Evolutionary conservation across 2,888 invertebrate species (phyloP), one percentile per base, ranked within the genome.

Genomic region (Zele albiditarsus): DNA sequence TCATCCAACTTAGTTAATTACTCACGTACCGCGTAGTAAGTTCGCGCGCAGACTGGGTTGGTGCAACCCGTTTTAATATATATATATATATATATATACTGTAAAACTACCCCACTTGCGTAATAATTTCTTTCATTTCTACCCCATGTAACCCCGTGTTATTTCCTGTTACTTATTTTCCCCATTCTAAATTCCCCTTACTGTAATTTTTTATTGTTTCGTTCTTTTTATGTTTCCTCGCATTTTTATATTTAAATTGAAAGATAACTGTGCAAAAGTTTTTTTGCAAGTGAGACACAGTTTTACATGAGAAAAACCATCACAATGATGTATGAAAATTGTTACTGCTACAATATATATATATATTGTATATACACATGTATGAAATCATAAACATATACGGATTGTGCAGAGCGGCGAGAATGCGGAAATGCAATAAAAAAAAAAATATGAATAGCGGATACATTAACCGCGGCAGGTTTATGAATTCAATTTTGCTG

Each of bases 1-100:
- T 83, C 81, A 83, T 82, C 81, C 81, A 84, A 84, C 82, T 82
- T 82, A 76, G 79, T 81, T 82, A 82, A 82, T 83, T 84, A 79
- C 78, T 79, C 77, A 77, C 77, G 76, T 75, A 77, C 74, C 70
- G 67, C 73, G 69, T n/a, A 68, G 31, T 28, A n/a, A 23, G 67
- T 67, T 16, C 63, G 38, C 53, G 23, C 53, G 23, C 20, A 6
- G 1, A 8, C 8, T n/a, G 53, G 20, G 53, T 53, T 53, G 20
- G 20, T n/a, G 20, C 20, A 53, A 2, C 20, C 53, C n/a, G 8
- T 53, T 8, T n/a, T n/a, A n/a, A n/a, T 20, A 53, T n/a, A 10
- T 23, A 53, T n/a, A 6, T 10, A 1, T 20, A 20, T 20, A 53
- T n/a, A 16, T 16, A 49, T 46, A n/a, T 46, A 46, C n/a, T 46